These are phyloP conservation scores for Dynastes hyllus DNA, from an alignment of 2,888 invertebrate genomes.

Conservation along the genomic window DNA sequence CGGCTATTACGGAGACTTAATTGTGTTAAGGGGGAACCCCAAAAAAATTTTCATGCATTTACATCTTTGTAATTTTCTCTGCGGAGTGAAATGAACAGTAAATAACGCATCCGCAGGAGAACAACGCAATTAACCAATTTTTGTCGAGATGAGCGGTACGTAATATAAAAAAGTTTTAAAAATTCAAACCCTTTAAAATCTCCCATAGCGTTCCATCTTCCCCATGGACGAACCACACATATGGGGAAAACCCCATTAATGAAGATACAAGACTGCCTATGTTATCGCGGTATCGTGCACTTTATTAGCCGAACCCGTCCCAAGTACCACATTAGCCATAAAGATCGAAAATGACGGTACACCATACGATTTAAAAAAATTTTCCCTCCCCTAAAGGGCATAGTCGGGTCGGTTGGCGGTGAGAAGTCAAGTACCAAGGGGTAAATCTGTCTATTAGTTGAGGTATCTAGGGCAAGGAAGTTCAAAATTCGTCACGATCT, in stretches of 20 bases:
- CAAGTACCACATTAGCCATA: slow-evolving; percentile 49
- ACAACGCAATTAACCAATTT: slow-evolving; percentile 46
- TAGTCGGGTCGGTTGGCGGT: slow-evolving; percentile 24
- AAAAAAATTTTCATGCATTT: slow-evolving; percentile 29
- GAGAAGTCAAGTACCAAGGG: slow-evolving; percentile 44
- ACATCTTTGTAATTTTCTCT: slow-evolving; percentile 21
- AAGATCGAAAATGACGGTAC: slow-evolving; percentile 50
- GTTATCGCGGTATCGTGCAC: slow-evolving; percentile 48
- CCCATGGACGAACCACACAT: too few relatives aligned
- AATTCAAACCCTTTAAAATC: too few relatives aligned
- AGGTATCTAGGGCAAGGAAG: slow-evolving; percentile 65
- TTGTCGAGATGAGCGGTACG: slow-evolving; percentile 25
- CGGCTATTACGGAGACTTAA: too few relatives aligned
- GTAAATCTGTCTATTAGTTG: slow-evolving; percentile 52
- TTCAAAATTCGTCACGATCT: slow-evolving; percentile 68
- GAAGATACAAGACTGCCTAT: slow-evolving; percentile 47
- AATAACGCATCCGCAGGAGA: slow-evolving; percentile 16
- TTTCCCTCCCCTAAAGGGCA: slow-evolving; percentile 31
- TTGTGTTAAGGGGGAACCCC: too few relatives aligned
- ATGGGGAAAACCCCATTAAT: slow-evolving; percentile 43
- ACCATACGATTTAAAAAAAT: slow-evolving; percentile 49
- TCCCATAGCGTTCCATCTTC: slow-evolving; percentile 3
- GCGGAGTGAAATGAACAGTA: slow-evolving; percentile 7
- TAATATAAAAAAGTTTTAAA: too few relatives aligned
- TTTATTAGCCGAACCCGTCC: slow-evolving; percentile 43